These are phyloP conservation scores for Synergus itoensis DNA, from an alignment of 2,888 invertebrate genomes.

Conservation along the genomic window DNA sequence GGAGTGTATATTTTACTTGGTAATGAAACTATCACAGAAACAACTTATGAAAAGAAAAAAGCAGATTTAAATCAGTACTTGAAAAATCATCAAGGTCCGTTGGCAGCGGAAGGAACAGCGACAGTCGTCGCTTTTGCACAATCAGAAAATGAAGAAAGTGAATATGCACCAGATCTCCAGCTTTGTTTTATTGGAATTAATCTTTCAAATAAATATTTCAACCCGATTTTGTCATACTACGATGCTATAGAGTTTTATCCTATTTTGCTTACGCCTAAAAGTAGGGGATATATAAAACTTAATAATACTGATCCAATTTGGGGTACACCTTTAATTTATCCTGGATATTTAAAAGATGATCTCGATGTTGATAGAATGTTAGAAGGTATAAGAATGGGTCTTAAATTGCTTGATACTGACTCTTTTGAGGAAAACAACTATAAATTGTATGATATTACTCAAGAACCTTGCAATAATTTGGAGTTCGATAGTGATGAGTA, in stretches of 20 bases:
- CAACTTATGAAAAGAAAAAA: slow-evolving; percentile 66
- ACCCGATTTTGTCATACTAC: slow-evolving; percentile 51
- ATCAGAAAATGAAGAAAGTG: slow-evolving; percentile 78
- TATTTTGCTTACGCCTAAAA: slow-evolving; percentile 51
- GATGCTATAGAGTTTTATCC: slow-evolving; percentile 46
- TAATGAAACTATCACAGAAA: slow-evolving; percentile 62
- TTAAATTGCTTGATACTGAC: slow-evolving; percentile 27
- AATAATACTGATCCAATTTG: slow-evolving; percentile 48
- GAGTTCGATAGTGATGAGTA: slow-evolving; percentile 38
- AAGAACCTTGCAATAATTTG: slow-evolving; percentile 36
- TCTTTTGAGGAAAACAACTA: slow-evolving; percentile 35
- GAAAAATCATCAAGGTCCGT: slow-evolving; percentile 78
- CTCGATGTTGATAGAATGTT: slow-evolving; percentile 32
- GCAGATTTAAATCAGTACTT: slow-evolving; percentile 78
- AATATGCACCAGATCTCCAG: slow-evolving; percentile 1
- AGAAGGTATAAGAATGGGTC: slow-evolving; percentile 28
- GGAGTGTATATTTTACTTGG: slow-evolving; percentile 73
- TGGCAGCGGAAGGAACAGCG: slow-evolving; percentile 78
- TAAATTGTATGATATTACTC: neutral
- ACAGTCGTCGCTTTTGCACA: slow-evolving; percentile 82
- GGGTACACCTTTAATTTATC: slow-evolving; percentile 44
- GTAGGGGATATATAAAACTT: slow-evolving; percentile 53
- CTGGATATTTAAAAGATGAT: slow-evolving; percentile 41
- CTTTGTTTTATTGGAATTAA: neutral
- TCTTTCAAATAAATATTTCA: neutral